Evolutionary conservation across 1,140 invertebrate genomes (phyloP).

Genomic region (Whitmania pigra): DNA sequence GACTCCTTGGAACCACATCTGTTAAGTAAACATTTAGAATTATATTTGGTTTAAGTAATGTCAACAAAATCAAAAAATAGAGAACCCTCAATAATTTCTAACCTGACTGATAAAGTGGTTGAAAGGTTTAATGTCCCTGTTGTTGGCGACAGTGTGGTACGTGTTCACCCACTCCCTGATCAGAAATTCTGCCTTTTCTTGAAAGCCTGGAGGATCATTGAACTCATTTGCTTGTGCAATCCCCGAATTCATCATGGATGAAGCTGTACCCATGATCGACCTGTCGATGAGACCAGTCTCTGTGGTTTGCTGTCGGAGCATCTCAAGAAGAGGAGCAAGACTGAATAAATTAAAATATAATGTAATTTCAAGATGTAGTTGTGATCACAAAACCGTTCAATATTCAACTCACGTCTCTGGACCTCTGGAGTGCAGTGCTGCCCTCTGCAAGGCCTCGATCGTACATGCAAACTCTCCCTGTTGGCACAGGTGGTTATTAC

Average conservation of each 20-base stretch:
- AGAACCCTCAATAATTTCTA: conserved; percentile 10
- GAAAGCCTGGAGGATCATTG: conserved; percentile 81
- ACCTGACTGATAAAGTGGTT: conserved; percentile 73
- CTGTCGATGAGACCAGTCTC: conserved; percentile 31
- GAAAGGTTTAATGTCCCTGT: conserved; percentile 85
- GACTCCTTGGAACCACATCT: conserved; percentile 92
- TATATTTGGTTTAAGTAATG: too few relatives aligned
- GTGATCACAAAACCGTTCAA: too few relatives aligned
- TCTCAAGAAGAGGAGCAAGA: conserved; percentile 33
- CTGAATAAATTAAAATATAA: conserved; percentile 41
- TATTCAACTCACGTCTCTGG: conserved; percentile 58
- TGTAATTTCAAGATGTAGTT: too few relatives aligned
- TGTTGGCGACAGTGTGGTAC: conserved; percentile 64
- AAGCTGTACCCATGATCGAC: conserved; percentile 45
- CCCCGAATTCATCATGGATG: conserved; percentile 77
- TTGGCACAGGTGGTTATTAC: too few relatives aligned
- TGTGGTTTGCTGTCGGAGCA: conserved; percentile 31
- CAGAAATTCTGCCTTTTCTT: conserved; percentile 86
- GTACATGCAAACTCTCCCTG: conserved; percentile 64
- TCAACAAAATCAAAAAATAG: too few relatives aligned
- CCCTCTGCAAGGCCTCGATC: conserved; percentile 62
- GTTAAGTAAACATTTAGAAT: conserved; percentile 31
- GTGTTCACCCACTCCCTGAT: conserved; percentile 87
- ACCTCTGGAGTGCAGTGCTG: conserved; percentile 58
- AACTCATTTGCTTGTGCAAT: conserved; percentile 71